Evolutionary conservation across 2,888 invertebrate genomes (phyloP).

Genomic region (Ennomos fuscantarius): DNA sequence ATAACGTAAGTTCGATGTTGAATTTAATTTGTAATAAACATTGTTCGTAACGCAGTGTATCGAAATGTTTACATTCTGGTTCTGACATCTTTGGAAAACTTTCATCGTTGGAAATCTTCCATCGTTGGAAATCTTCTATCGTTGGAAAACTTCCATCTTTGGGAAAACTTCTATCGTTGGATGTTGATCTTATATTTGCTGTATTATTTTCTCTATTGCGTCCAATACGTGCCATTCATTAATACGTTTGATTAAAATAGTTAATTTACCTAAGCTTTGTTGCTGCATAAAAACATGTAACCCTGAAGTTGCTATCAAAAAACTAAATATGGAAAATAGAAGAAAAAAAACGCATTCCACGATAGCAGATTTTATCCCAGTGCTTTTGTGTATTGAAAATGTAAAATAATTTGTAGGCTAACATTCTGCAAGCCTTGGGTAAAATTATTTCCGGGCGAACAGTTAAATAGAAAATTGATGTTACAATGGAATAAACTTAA

Average conservation of each 20-base stretch:
- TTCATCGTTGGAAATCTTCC: conserved; percentile 2
- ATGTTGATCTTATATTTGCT: not conserved
- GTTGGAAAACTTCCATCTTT: no score
- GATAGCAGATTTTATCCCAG: conserved; percentile 24
- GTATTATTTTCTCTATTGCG: not conserved
- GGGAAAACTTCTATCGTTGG: conserved; percentile 4
- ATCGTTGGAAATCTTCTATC: no score
- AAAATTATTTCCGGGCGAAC: conserved; percentile 7
- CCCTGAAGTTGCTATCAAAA: conserved; percentile 27
- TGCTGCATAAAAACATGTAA: conserved; percentile 4
- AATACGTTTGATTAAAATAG: not conserved
- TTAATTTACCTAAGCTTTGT: conserved; percentile 4
- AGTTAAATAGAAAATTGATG: conserved; percentile 26
- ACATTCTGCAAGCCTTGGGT: conserved; percentile 3
- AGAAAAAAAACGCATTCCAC: conserved; percentile 21
- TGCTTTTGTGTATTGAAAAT: conserved; percentile 16
- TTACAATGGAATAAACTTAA: conserved; percentile 19
- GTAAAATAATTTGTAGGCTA: not conserved
- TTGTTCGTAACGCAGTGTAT: conserved; percentile 6
- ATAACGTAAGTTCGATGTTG: conserved; percentile 10
- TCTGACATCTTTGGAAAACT: no score
- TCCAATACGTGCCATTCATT: conserved; percentile 10
- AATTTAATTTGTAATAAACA: conserved; percentile 6
- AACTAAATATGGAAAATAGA: conserved; percentile 5
- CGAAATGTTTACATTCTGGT: conserved; percentile 1